Evolutionary conservation across 2,888 invertebrate genomes (phyloP).

Genomic region (Rhagonycha fulva): DNA sequence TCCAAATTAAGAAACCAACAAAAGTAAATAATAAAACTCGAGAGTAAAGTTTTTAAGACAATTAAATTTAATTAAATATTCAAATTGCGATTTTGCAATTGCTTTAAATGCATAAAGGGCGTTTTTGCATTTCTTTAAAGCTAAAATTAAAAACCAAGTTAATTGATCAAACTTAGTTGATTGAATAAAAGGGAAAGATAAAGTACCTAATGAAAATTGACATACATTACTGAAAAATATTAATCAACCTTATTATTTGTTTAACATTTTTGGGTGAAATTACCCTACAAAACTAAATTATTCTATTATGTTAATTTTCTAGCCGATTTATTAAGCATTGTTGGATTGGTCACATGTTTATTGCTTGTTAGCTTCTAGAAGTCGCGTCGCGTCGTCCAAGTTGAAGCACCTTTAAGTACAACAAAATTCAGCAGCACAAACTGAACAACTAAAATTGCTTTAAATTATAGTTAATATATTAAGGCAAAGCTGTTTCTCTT

Average conservation of each 20-base stretch:
- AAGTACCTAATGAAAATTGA: background rate
- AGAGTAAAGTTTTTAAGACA: conserved; percentile 28
- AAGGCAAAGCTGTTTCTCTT: too few species aligned
- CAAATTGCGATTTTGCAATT: conserved; percentile 25
- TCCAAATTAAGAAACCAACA: conserved; percentile 28
- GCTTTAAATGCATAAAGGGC: conserved; percentile 25
- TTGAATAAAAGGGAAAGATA: conserved; percentile 8
- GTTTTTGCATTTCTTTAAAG: conserved; percentile 15
- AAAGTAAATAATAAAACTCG: conserved; percentile 34
- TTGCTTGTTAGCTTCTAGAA: too few species aligned
- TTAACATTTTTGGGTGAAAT: background rate
- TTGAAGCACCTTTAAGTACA: too few species aligned
- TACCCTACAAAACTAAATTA: background rate
- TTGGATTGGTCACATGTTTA: too few species aligned
- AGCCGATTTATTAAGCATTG: background rate
- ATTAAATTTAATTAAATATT: conserved; percentile 19
- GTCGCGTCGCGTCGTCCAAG: too few species aligned
- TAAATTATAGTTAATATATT: too few species aligned
- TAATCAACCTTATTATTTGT: too few species aligned
- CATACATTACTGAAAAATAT: background rate
- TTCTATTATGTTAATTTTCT: background rate
- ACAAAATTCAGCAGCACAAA: too few species aligned
- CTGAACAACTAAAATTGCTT: too few species aligned
- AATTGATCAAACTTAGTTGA: conserved; percentile 16
- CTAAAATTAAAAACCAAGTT: conserved; percentile 22